A percentile compares a stretch with the other conserved stretches of the same genome.
These are phyloP conservation scores for Eleutherodactylus coqui DNA, from an alignment of 2,797 vertebrate species.

Conservation along the genomic window DNA sequence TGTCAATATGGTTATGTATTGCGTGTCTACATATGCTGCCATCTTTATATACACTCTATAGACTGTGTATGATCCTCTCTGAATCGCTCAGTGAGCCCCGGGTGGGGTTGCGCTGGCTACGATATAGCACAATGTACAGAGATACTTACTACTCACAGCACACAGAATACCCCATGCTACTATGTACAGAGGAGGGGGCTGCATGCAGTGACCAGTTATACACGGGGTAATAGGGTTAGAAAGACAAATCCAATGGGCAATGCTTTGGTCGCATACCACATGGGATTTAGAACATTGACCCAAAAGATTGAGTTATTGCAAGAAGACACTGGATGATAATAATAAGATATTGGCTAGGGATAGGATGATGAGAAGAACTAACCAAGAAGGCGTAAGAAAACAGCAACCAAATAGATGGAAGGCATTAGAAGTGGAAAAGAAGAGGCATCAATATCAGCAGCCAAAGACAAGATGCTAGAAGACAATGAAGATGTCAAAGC, in stretches of 20 bases:
- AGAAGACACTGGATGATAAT: constrained; percentile 8
- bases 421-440: background rate
- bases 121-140: constrained; percentile 40
- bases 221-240: constrained; percentile 5
- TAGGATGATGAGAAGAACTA: background rate
- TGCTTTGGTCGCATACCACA: background rate
- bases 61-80: constrained; percentile 10
- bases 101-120: constrained; percentile 26
- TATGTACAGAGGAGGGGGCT: constrained; percentile 67
- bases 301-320: constrained; percentile 31
- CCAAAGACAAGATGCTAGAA: background rate
- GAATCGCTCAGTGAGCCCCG: constrained; percentile 11
- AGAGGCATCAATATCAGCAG: background rate
- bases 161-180: constrained; percentile 56
- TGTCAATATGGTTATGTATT: background rate
- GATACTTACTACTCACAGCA: constrained; percentile 64
- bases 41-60: constrained; percentile 26
- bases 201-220: constrained; percentile 57
- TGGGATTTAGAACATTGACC: constrained; percentile 6
- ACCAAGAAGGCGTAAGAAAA: background rate
- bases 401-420: background rate
- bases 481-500: background rate
- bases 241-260: background rate
- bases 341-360: background rate
- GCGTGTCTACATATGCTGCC: constrained; percentile 19